Evolutionary conservation across 2,113 vertebrate species (phyloP).

Genomic region (Condylura cristata): DNA sequence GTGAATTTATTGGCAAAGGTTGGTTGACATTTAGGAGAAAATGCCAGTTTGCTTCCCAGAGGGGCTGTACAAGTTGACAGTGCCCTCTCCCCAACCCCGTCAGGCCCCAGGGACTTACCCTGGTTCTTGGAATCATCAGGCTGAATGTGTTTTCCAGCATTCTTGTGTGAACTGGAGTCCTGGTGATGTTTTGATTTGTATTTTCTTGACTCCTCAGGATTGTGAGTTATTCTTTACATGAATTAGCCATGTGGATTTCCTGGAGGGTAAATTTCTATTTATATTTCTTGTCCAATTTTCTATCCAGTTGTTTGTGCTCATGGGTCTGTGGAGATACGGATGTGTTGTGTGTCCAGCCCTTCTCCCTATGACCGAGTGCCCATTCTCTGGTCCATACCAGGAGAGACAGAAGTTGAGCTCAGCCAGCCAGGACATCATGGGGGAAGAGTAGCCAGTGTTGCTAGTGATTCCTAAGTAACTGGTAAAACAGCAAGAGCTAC

Average conservation of each 20-base stretch:
- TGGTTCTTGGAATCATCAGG: background rate
- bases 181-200: background rate
- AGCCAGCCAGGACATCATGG: background rate
- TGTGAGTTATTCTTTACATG: background rate
- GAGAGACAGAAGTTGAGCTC: background rate
- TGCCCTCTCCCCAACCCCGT: fast-evolving
- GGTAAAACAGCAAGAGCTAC: background rate
- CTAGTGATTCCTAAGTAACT: background rate
- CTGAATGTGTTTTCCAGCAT: background rate
- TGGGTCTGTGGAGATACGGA: background rate
- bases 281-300: background rate
- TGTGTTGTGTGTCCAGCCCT: background rate
- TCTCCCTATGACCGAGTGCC: background rate
- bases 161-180: background rate
- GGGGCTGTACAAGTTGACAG: background rate
- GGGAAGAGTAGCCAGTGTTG: background rate
- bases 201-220: background rate
- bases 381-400: background rate
- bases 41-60: background rate
- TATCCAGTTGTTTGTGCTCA: background rate
- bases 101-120: too few species aligned
- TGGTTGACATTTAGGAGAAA: background rate
- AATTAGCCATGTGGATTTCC: background rate
- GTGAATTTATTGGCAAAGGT: background rate
- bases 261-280: background rate